These are phyloP conservation scores for Pantelozetes paolii DNA, from an alignment of 2,888 invertebrate genomes.

Conservation along the genomic window DNA sequence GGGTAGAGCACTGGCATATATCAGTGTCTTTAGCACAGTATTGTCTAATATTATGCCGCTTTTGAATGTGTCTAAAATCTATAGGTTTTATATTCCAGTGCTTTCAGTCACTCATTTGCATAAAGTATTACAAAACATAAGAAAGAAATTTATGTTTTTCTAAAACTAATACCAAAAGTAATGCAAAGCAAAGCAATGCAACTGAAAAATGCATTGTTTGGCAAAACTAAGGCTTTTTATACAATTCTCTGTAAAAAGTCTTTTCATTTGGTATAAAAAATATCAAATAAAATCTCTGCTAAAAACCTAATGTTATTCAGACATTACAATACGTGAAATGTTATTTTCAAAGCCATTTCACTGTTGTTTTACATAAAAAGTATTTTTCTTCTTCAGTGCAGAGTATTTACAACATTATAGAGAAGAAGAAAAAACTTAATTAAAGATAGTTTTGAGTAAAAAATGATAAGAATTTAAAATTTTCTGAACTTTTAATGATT, in stretches of 20 bases:
- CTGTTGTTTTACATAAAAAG: no score
- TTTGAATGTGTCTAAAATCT: not conserved
- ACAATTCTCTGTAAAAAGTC: no score
- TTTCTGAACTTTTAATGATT: no score
- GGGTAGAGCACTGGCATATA: not conserved
- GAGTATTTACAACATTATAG: no score
- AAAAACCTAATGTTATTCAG: not conserved
- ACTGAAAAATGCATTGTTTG: not conserved
- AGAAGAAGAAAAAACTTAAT: no score
- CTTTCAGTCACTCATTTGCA: conserved; percentile 18
- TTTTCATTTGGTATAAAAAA: no score
- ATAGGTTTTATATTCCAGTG: not conserved
- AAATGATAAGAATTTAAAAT: no score
- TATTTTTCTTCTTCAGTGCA: no score
- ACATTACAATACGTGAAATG: no score
- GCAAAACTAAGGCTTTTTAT: not conserved
- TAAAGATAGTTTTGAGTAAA: no score
- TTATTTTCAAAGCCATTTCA: no score
- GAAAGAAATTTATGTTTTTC: not conserved
- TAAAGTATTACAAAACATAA: conserved; percentile 26
- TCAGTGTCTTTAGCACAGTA: not conserved
- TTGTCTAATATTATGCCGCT: not conserved
- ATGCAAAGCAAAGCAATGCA: conserved; percentile 1
- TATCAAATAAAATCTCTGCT: not conserved
- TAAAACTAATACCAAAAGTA: not conserved